phyloP scores from a whole-genome alignment of 2,113 vertebrate species.

The Crotalus viridis region DNA sequence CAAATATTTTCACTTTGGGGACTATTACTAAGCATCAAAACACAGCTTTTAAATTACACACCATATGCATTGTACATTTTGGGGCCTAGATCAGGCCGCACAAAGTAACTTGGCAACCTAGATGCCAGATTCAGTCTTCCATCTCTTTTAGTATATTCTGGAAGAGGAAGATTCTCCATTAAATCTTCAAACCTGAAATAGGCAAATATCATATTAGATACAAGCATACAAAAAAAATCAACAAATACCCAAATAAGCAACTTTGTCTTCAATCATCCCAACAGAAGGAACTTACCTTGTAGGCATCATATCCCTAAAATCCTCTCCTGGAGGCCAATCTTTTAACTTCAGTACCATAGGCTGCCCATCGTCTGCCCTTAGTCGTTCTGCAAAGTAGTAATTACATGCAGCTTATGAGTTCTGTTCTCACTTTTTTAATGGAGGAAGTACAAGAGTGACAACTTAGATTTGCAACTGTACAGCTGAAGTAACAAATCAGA shows the following conservation, averaged over 20 bases:
- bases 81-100: constrained; percentile 94
- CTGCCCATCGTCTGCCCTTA: constrained; percentile 86
- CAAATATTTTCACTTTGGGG: neutral
- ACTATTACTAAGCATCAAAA: constrained; percentile 11
- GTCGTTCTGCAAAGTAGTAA: constrained; percentile 78
- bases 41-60: constrained; percentile 65
- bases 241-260: neutral
- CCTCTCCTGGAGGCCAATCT: constrained; percentile 98
- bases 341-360: constrained; percentile 98
- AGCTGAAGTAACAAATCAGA: neutral
- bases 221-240: neutral
- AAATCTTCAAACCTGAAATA: constrained; percentile 88
- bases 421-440: neutral
- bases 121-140: constrained; percentile 95
- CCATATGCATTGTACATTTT: constrained; percentile 99
- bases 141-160: constrained; percentile 97
- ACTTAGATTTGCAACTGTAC: neutral
- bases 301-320: constrained; percentile 99
- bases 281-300: constrained; percentile 75
- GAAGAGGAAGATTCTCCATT: constrained; percentile 96
- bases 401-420: constrained; percentile 11
- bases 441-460: neutral
- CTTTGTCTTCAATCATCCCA: neutral
- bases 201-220: constrained; percentile 27
- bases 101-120: constrained; percentile 96